phyloP scores from a whole-genome alignment of 2,888 invertebrate genomes.

The Sacculina carcini region DNA sequence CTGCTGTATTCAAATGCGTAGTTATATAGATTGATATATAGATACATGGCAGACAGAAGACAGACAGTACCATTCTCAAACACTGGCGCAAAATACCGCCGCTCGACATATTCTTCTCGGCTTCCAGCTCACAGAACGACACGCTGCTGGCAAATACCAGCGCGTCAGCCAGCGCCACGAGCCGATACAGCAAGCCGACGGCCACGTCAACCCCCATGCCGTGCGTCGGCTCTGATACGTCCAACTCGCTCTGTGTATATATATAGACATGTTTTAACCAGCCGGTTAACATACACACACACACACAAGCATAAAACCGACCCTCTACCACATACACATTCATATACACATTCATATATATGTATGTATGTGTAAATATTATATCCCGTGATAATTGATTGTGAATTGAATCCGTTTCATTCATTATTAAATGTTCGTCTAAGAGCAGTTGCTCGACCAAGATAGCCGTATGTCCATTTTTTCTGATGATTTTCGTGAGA shows the following conservation, averaged over 20 bases:
- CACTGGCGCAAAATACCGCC: conserved; percentile 97
- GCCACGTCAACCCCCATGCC: conserved; percentile 97
- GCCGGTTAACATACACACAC: too few relatives aligned
- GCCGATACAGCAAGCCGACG: conserved; percentile 85
- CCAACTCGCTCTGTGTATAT: conserved; percentile 61
- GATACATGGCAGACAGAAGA: background rate
- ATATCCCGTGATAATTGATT: too few relatives aligned
- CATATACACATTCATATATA: too few relatives aligned
- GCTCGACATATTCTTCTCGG: conserved; percentile 98
- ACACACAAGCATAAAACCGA: too few relatives aligned
- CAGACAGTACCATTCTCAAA: conserved; percentile 40
- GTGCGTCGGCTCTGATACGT: conserved; percentile 92
- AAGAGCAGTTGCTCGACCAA: too few relatives aligned
- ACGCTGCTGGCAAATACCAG: conserved; percentile 91
- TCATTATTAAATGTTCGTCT: too few relatives aligned
- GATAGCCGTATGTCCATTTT: too few relatives aligned
- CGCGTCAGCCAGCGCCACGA: conserved; percentile 96
- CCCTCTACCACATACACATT: too few relatives aligned
- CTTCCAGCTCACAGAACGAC: conserved; percentile 90
- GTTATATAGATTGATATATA: background rate
- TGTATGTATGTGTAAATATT: too few relatives aligned
- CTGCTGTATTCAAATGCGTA: too few relatives aligned
- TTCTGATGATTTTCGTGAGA: too few relatives aligned
- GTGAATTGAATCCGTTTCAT: too few relatives aligned
- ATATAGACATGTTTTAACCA: background rate